Conservation (phyloP, 2,797 vertebrate genomes). For the Novumbra hubbsi region DNA sequence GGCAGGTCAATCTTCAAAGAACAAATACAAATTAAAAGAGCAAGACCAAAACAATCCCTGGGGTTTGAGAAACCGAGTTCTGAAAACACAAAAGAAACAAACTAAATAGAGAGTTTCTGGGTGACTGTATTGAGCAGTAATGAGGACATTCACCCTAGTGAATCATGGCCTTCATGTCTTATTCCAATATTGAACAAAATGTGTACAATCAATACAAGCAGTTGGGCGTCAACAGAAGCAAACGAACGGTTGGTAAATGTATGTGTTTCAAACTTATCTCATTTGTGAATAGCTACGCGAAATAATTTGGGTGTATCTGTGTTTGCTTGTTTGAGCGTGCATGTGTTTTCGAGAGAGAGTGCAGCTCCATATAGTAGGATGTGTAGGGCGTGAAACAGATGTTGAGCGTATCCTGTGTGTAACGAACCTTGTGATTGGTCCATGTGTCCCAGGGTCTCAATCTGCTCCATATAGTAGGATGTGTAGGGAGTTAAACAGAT, state of each 20-base stretch:
- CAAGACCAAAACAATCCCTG: constrained; percentile 5
- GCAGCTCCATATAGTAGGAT: background rate
- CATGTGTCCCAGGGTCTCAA: constrained; percentile 92
- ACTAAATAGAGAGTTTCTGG: background rate
- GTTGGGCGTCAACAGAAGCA: no score
- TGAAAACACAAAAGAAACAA: background rate
- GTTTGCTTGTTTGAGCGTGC: background rate
- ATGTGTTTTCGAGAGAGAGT: constrained; percentile 11
- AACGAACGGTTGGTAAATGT: no score
- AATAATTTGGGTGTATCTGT: background rate
- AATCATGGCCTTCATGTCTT: no score
- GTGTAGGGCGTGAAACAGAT: background rate
- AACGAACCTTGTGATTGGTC: constrained; percentile 84
- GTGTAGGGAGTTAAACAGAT: background rate
- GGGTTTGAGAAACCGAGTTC: constrained; percentile 13
- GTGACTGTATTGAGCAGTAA: background rate
- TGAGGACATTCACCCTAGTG: background rate
- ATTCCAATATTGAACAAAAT: no score
- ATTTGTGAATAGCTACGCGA: background rate
- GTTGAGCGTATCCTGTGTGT: background rate
- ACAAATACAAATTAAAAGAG: constrained; percentile 22
- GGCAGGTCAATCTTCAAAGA: constrained; percentile 16
- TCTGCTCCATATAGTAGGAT: constrained; percentile 82
- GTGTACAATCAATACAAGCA: no score
- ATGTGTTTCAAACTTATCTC: background rate